Evolutionary conservation across 2,888 invertebrate species (phyloP).

Genomic region (Melinaea marsaeus): DNA sequence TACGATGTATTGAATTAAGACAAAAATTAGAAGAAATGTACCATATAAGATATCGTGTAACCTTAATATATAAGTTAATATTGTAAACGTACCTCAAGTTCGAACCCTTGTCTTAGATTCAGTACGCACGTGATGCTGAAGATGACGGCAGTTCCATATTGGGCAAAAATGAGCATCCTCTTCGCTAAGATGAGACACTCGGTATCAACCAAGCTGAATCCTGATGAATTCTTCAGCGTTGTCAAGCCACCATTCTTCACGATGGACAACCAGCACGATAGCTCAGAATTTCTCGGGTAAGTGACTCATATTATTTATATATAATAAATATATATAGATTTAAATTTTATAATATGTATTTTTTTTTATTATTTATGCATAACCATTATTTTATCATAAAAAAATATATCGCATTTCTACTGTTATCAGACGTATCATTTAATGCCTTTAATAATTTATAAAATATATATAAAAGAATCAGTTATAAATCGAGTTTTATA

Average conservation of each 20-base stretch:
- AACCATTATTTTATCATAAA: too few relatives aligned
- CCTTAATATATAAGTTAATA: too few relatives aligned
- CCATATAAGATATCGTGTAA: too few relatives aligned
- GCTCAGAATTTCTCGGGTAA: slow-evolving; percentile 90
- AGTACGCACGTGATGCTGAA: slow-evolving; percentile 81
- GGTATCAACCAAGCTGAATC: slow-evolving; percentile 81
- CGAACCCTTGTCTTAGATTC: slow-evolving; percentile 67
- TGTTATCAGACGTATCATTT: too few relatives aligned
- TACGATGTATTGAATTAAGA: too few relatives aligned
- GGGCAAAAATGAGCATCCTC: slow-evolving; percentile 83
- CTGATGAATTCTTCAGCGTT: slow-evolving; percentile 82
- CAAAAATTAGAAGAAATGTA: too few relatives aligned
- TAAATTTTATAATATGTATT: neutral
- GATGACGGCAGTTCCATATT: slow-evolving; percentile 70
- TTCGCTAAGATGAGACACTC: slow-evolving; percentile 86
- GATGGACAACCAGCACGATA: slow-evolving; percentile 89
- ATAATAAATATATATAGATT: neutral
- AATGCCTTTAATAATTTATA: too few relatives aligned
- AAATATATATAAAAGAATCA: too few relatives aligned
- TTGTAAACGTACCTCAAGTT: too few relatives aligned
- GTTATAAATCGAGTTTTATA: too few relatives aligned
- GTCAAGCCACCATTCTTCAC: slow-evolving; percentile 88
- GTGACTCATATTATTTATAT: slow-evolving; percentile 23
- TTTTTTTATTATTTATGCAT: too few relatives aligned
- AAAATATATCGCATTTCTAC: too few relatives aligned